Conservation (phyloP, 35 echinoderm and acorn worm genomes). For the Hemicentrotus pulcherrimus region DNA sequence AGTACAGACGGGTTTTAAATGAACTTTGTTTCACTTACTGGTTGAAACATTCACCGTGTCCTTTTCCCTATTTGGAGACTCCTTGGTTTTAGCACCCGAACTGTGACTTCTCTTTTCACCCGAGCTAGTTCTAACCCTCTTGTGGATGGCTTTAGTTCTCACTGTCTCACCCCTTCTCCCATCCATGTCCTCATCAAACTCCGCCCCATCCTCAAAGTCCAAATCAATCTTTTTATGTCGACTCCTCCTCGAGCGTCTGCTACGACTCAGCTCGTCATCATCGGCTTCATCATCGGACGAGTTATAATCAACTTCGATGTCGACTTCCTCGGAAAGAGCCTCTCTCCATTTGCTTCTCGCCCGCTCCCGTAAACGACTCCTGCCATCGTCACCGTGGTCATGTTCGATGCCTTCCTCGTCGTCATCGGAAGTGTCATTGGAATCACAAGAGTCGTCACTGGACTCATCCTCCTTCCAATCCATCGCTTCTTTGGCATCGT, state of each 20-base stretch:
- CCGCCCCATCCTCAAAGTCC: slow-evolving; percentile 25
- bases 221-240: slow-evolving; percentile 41
- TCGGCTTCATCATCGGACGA: background rate
- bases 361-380: background rate
- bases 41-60: background rate
- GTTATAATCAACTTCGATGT: background rate
- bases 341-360: slow-evolving; percentile 20
- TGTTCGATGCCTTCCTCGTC: background rate
- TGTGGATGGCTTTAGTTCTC: background rate
- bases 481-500: background rate
- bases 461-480: background rate
- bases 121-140: background rate
- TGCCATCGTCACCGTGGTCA: background rate
- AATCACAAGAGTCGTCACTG: background rate
- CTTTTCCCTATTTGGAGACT: background rate
- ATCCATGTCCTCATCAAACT: background rate
- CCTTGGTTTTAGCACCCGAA: background rate
- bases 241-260: slow-evolving; percentile 10
- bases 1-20: no score
- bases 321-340: background rate
- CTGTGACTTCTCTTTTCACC: background rate
- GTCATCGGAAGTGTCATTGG: background rate
- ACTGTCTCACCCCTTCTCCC: background rate
- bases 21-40: background rate
- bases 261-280: background rate